Evolutionary conservation across 2,113 vertebrate species (phyloP).

Genomic region (Bungarus multicinctus): DNA sequence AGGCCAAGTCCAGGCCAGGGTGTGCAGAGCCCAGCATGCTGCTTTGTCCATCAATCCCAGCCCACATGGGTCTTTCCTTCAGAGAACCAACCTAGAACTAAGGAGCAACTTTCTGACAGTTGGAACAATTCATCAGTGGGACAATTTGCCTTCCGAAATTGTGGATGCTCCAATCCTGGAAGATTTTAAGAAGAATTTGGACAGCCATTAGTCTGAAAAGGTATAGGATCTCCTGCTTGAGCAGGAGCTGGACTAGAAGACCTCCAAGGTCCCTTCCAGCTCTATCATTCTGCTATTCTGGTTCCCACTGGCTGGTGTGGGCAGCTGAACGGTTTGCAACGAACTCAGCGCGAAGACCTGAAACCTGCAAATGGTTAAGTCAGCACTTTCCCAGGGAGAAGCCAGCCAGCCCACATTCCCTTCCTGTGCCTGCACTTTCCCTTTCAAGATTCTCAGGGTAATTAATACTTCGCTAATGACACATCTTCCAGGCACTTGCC

Average conservation of each 20-base stretch:
- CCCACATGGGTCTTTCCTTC: not conserved
- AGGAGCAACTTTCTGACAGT: not conserved
- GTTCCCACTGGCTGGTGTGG: not conserved
- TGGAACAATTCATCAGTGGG: not conserved
- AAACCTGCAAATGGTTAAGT: slow-evolving; percentile 4
- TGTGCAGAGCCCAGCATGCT: not conserved
- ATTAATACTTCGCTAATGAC: slow-evolving; percentile 11
- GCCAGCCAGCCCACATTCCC: slow-evolving; percentile 19
- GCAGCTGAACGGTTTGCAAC: not conserved
- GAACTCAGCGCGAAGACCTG: not conserved
- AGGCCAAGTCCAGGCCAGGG: not conserved
- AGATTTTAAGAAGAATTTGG: not conserved
- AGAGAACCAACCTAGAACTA: not conserved
- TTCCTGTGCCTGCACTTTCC: slow-evolving; percentile 21
- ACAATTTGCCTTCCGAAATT: not conserved
- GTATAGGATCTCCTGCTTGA: not conserved
- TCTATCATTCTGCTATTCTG: not conserved
- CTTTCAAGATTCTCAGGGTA: slow-evolving; percentile 18
- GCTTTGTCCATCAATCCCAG: not conserved
- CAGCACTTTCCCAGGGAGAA: not conserved
- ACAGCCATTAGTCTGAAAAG: not conserved
- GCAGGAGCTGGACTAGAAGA: not conserved
- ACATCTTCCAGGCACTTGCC: slow-evolving; percentile 16
- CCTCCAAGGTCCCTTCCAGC: not conserved
- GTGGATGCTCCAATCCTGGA: not conserved